phyloP scores from a whole-genome alignment of 35 echinoderm and acorn worm genomes.

The Apostichopus parvimensis region DNA sequence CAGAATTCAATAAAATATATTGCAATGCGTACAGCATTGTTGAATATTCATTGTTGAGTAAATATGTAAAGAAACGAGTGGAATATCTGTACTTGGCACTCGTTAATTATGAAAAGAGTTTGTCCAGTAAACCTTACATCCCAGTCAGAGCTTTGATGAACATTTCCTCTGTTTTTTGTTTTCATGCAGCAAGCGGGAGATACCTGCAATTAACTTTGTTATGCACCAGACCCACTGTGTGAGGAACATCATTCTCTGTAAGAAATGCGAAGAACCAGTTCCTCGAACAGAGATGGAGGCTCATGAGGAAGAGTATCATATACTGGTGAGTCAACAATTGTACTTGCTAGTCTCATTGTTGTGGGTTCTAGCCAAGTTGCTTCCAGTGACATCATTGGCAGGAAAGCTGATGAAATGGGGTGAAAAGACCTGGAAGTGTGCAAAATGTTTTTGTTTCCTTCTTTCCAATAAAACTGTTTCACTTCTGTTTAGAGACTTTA shows the following conservation, averaged over 20 bases:
- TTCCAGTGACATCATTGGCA: too few relatives aligned
- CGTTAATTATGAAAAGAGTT: neutral
- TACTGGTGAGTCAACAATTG: slow-evolving; percentile 55
- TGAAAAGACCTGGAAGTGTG: too few relatives aligned
- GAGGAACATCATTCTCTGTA: slow-evolving; percentile 80
- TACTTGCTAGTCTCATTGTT: too few relatives aligned
- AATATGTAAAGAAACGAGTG: too few relatives aligned
- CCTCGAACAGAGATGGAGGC: slow-evolving; percentile 79
- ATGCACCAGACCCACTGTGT: slow-evolving; percentile 92
- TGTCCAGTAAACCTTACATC: neutral
- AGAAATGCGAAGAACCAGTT: slow-evolving; percentile 83
- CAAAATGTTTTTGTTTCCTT: too few relatives aligned
- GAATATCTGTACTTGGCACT: neutral
- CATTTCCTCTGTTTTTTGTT: neutral
- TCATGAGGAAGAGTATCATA: slow-evolving; percentile 88
- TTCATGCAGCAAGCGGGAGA: slow-evolving; percentile 86
- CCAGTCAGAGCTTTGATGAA: neutral
- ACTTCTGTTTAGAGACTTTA: too few relatives aligned
- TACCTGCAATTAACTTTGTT: slow-evolving; percentile 79
- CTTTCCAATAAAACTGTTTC: too few relatives aligned
- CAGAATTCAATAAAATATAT: too few relatives aligned
- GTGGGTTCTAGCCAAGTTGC: too few relatives aligned
- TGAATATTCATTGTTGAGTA: neutral
- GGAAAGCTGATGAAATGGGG: too few relatives aligned
- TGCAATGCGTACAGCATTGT: too few relatives aligned